Percentiles rank a stretch among this genome's conserved stretches.
Evolutionary conservation across 2,797 vertebrate genomes (phyloP).

Genomic region (Cynodonichthys magdalenae): DNA sequence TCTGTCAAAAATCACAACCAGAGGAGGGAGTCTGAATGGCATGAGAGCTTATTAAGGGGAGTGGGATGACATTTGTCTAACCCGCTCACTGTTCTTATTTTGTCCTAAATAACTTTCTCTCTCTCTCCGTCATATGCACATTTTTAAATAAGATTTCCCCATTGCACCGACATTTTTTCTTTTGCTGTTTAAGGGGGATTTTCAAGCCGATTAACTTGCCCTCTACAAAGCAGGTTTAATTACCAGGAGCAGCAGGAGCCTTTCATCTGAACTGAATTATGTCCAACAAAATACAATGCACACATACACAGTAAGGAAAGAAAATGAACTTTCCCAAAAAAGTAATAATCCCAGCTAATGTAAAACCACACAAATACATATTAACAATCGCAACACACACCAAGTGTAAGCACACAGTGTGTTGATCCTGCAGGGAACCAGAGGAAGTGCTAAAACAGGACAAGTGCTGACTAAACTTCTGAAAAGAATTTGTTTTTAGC

Average conservation of each 20-base stretch:
- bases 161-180: constrained; percentile 8
- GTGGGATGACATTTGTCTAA: constrained; percentile 46
- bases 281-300: constrained; percentile 24
- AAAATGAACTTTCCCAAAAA: constrained; percentile 26
- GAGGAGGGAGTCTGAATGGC: constrained; percentile 44
- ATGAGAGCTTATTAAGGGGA: constrained; percentile 58
- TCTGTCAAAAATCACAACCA: constrained; percentile 52
- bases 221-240: constrained; percentile 41
- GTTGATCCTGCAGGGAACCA: too few species aligned
- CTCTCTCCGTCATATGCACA: not conserved
- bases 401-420: constrained; percentile 6
- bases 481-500: too few species aligned
- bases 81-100: constrained; percentile 33
- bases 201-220: constrained; percentile 36
- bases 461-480: too few species aligned
- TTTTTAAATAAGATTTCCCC: not conserved
- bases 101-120: constrained; percentile 21
- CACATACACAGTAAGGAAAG: constrained; percentile 20
- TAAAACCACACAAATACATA: constrained; percentile 14
- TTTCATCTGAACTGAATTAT: constrained; percentile 56
- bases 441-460: too few species aligned
- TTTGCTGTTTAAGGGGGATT: constrained; percentile 10
- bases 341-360: constrained; percentile 14
- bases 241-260: constrained; percentile 37
- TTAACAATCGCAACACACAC: constrained; percentile 12